Evolutionary conservation across 2,797 vertebrate species (phyloP).

Genomic region (Pangasius macronema): DNA sequence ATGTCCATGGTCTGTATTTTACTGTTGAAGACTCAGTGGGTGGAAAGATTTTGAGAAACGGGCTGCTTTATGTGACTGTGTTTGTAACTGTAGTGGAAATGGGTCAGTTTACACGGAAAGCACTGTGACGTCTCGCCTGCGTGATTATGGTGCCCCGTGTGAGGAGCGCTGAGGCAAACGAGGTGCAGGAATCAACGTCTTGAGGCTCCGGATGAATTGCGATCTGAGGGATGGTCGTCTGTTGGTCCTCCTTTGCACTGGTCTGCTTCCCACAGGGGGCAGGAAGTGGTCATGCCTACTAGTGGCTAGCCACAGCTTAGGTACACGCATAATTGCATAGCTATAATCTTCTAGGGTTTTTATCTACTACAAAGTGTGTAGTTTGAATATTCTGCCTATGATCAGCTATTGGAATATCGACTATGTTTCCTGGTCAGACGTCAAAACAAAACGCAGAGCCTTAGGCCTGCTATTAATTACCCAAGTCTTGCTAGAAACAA

Average conservation of each 20-base stretch:
- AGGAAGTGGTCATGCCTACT: neutral
- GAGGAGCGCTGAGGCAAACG: neutral
- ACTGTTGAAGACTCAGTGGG: no score
- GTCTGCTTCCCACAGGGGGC: neutral
- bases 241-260: neutral
- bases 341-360: neutral
- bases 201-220: neutral
- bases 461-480: neutral
- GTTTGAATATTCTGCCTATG: slow-evolving; percentile 2
- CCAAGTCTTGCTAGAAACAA: neutral
- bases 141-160: neutral
- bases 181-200: neutral
- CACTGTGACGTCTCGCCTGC: neutral
- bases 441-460: neutral
- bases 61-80: neutral
- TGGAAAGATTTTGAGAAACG: neutral
- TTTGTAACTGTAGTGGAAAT: neutral
- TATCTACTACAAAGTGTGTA: neutral
- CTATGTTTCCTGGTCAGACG: neutral
- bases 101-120: neutral
- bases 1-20: no score
- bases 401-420: neutral
- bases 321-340: neutral
- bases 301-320: neutral
- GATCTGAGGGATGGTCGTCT: neutral